Evolutionary conservation across 1,140 invertebrate genomes (phyloP), one percentile per base, ranked within the genome.

Genomic region (Apocrypta bakeri): DNA sequence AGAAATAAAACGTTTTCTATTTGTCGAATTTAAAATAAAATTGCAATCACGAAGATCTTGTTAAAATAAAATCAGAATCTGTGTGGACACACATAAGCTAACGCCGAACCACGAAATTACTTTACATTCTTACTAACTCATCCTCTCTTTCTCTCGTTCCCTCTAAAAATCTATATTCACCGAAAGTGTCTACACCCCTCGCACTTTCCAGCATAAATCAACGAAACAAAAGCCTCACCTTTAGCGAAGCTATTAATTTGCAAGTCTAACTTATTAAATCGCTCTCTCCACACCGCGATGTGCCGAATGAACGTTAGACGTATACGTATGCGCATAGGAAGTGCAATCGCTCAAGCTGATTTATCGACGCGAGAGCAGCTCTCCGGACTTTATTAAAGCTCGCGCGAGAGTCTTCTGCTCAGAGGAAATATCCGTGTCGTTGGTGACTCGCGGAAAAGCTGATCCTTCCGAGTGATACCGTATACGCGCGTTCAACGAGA

Each of bases 301-400:
- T 56, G 48, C 17, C 48, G 48, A 56, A 56, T 9, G 33, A 37
- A 4, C 9, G 33, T 9, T 4, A 37, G n/a, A n/a, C n/a, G n/a
- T 37, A 37, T 37, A 9, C 14, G 14, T n/a, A 14, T 2, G 24
- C 71, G 11, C 7, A 24, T 77, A 75, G 73, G 73, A 75, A 75
- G 73, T 75, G 48, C 27, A 63, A 75, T 63, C 31, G 29, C 31
- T 64, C 56, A 48, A 14, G 21, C 29, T 64, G 76, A 79, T 68
- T 68, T 79, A 79, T 79, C 24, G 63, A n/a, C 25, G 61, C 64
- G 63, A 14, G 64, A 12, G 48, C 0, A 17, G 2, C 48, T 48
- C 42, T 48, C 42, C 9, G 2, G 75, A 64, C 42, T 76, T 61
- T 63, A 64, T 76, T 76, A 63, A 74, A 27, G 14, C 24, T 1